Evolutionary conservation across 2,797 vertebrate species (phyloP).

Genomic region (Tokudaia tokunoshimensis): DNA sequence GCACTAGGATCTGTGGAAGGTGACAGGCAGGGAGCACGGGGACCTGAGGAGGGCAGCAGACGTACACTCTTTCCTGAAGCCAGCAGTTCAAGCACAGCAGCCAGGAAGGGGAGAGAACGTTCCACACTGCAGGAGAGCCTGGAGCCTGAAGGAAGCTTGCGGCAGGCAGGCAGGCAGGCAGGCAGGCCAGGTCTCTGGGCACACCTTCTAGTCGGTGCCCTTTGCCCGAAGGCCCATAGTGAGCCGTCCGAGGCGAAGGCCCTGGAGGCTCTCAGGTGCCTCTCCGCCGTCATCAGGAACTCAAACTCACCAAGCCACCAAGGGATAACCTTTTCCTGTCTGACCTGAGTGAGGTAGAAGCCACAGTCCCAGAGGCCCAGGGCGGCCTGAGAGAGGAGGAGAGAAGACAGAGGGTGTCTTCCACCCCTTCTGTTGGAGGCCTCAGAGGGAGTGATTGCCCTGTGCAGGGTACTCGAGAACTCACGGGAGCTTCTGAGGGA

Average conservation of each 20-base stretch:
- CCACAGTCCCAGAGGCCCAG: not conserved
- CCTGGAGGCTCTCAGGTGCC: not conserved
- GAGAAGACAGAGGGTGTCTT: not conserved
- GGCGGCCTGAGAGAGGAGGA: not conserved
- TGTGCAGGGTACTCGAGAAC: not conserved
- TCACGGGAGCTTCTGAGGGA: not conserved
- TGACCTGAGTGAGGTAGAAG: not conserved
- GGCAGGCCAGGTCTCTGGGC: conserved; percentile 25
- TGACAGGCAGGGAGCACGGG: too few species aligned
- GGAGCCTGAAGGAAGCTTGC: not conserved
- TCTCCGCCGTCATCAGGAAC: not conserved
- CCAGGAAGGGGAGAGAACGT: not conserved
- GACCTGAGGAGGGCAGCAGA: too few species aligned
- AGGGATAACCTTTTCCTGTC: not conserved
- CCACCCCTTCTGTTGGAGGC: not conserved
- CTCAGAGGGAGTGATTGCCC: not conserved
- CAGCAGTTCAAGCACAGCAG: not conserved
- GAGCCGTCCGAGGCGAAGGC: not conserved
- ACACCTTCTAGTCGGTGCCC: not conserved
- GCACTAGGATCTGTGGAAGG: too few species aligned
- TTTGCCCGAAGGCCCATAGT: not conserved
- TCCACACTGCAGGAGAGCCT: not conserved
- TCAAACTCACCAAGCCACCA: not conserved
- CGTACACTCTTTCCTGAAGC: not conserved
- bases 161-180: not conserved